Evolutionary conservation across 2,888 invertebrate genomes (phyloP), one percentile per base, ranked within the genome.

Genomic region (Heteromurus nitidus): DNA sequence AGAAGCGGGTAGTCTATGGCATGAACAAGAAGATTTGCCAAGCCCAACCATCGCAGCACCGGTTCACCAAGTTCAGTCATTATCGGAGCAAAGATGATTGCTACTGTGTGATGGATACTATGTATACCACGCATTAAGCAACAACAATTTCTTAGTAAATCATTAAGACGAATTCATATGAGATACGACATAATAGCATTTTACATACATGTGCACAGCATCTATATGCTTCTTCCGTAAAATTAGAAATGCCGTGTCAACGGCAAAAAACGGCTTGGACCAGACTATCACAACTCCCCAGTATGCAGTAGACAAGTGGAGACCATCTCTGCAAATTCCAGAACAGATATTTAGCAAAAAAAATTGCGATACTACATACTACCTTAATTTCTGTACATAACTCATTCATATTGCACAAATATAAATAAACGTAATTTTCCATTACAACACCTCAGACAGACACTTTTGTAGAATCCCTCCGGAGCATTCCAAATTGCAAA

Each of bases 201-300:
- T 36, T 50, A 26, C 53, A 65, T 22, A 74, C 74, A 74, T 2
- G 18, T 74, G 74, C 3, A 53, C 22, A 16, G 74, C 74, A 36
- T 74, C 74, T 9, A 74, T 65, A 1, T 44, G 74, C 36, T 74
- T 74, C 24, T 74, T 75, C n/a, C 75, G 65, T n/a, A 75, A 58
- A 20, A 75, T 36, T 0, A 75, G 44, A 28, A 75, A 75, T 13
- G 67, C 7, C 1, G 75, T 75, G 18, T 75, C 75, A 13, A 75
- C 13, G 28, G 44, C 31, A 18, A 67, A 67, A 3, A 65, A 67
- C 2, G 75, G 67, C 26, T 75, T 75, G 1, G 58, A 42, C 5
- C 64, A 67, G 7, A 50, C 30, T 3, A 75, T 55, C 0, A 75
- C 0, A 7, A 75, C 18, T 1, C 42, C 58, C 75, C 75, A 75